Percentiles rank a stretch among this genome's conserved stretches.
Conservation (phyloP, 2,888 invertebrate genomes). For the Nymphalis c-album region DNA sequence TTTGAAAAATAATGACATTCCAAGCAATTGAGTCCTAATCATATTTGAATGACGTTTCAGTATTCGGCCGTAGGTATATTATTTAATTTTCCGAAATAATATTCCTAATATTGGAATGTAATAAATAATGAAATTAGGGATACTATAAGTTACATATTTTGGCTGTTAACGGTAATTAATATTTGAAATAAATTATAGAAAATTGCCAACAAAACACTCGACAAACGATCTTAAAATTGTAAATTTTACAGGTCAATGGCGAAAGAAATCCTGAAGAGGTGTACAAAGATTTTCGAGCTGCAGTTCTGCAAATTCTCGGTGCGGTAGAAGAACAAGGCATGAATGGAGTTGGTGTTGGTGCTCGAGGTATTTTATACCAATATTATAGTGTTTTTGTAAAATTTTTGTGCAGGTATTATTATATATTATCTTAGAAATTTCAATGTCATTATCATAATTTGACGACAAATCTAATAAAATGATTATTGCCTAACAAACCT, state of each 20-base stretch:
- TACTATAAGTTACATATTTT: too few species aligned
- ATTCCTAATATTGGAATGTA: too few species aligned
- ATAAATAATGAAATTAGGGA: too few species aligned
- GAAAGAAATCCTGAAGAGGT: conserved; percentile 93
- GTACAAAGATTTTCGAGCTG: conserved; percentile 91
- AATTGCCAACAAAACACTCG: too few species aligned
- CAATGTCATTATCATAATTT: not conserved
- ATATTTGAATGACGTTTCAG: too few species aligned
- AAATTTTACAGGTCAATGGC: conserved; percentile 86
- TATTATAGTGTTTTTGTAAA: not conserved
- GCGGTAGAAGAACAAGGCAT: conserved; percentile 85
- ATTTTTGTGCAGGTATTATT: too few species aligned
- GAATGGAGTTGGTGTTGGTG: conserved; percentile 81
- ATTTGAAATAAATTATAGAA: too few species aligned
- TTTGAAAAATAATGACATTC: too few species aligned
- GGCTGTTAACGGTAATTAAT: too few species aligned
- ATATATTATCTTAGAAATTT: not conserved
- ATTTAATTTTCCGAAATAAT: too few species aligned
- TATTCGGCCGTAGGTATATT: too few species aligned
- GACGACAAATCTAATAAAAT: not conserved
- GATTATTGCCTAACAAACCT: not conserved
- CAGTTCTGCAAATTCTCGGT: conserved; percentile 88
- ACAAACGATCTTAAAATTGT: not conserved
- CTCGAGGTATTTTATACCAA: conserved; percentile 63
- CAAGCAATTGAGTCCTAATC: too few species aligned